These are phyloP conservation scores for Timandra comae DNA, from an alignment of 2,888 invertebrate genomes.

Conservation along the genomic window DNA sequence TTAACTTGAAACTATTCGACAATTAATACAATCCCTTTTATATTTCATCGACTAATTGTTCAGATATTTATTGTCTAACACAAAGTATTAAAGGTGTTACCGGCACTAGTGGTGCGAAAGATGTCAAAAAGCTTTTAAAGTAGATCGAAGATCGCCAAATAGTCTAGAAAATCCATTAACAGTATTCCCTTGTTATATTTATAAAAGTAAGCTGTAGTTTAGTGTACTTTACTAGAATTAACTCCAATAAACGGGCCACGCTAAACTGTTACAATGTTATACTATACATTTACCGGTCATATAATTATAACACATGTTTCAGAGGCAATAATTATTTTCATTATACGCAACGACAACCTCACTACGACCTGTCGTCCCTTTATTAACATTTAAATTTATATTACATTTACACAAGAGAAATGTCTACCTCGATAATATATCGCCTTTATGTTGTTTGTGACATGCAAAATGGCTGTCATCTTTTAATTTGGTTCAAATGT, in stretches of 20 bases:
- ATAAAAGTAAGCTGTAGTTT: slow-evolving; percentile 15
- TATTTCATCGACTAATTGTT: slow-evolving; percentile 2
- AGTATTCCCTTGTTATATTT: slow-evolving; percentile 26
- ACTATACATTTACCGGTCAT: slow-evolving; percentile 30
- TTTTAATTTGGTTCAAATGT: slow-evolving; percentile 29
- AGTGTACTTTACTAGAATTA: slow-evolving; percentile 17
- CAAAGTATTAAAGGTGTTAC: slow-evolving; percentile 40
- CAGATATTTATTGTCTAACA: slow-evolving; percentile 12
- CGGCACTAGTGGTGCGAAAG: slow-evolving; percentile 34
- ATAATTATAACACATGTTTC: slow-evolving; percentile 50
- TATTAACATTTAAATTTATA: slow-evolving; percentile 64
- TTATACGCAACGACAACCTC: slow-evolving; percentile 42
- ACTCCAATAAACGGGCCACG: slow-evolving; percentile 17
- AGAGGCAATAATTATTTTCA: slow-evolving; percentile 50
- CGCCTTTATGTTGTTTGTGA: slow-evolving; percentile 48
- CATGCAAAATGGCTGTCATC: slow-evolving; percentile 37
- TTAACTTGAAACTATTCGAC: no score
- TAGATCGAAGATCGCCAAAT: slow-evolving; percentile 51
- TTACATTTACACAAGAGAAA: slow-evolving; percentile 52
- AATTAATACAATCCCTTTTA: neutral
- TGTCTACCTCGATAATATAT: slow-evolving; percentile 48
- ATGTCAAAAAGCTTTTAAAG: slow-evolving; percentile 72
- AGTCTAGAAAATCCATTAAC: slow-evolving; percentile 57
- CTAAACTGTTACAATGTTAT: slow-evolving; percentile 27
- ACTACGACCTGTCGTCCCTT: slow-evolving; percentile 52